Evolutionary conservation across 92 coral and sea anemone genomes (phyloP).

Genomic region (Actinostola sp.): DNA sequence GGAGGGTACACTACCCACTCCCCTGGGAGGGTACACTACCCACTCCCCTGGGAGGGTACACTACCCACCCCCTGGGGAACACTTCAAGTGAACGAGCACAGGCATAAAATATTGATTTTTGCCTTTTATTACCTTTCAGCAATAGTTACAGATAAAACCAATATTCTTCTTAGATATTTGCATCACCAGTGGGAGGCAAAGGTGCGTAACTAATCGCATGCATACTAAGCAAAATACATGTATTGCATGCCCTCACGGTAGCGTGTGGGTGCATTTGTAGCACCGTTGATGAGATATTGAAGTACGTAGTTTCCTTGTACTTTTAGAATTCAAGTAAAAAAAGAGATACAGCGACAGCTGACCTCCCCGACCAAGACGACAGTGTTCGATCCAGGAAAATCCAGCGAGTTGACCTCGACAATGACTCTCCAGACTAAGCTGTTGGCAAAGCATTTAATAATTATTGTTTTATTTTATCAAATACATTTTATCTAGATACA

Average conservation of each 20-base stretch:
- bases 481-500: neutral
- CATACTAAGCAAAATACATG: neutral
- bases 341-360: conserved; percentile 82
- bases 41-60: too few relatives aligned
- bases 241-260: neutral
- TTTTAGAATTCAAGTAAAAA: conserved; percentile 73
- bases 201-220: conserved; percentile 37
- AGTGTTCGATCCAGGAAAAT: conserved; percentile 75
- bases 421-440: conserved; percentile 73
- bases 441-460: neutral
- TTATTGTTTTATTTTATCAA: neutral
- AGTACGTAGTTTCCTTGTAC: neutral
- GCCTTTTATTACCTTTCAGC: conserved; percentile 59
- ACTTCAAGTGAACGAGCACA: too few relatives aligned
- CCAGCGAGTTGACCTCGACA: conserved; percentile 72
- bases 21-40: too few relatives aligned
- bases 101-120: too few relatives aligned
- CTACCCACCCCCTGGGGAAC: too few relatives aligned
- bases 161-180: conserved; percentile 88
- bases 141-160: conserved; percentile 96
- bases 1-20: too few relatives aligned
- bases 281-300: neutral
- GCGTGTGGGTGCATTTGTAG: neutral
- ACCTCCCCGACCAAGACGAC: conserved; percentile 76
- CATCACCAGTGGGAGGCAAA: conserved; percentile 99